phyloP scores from a whole-genome alignment of 2,797 vertebrate genomes.

The Malurus leucopterus region DNA sequence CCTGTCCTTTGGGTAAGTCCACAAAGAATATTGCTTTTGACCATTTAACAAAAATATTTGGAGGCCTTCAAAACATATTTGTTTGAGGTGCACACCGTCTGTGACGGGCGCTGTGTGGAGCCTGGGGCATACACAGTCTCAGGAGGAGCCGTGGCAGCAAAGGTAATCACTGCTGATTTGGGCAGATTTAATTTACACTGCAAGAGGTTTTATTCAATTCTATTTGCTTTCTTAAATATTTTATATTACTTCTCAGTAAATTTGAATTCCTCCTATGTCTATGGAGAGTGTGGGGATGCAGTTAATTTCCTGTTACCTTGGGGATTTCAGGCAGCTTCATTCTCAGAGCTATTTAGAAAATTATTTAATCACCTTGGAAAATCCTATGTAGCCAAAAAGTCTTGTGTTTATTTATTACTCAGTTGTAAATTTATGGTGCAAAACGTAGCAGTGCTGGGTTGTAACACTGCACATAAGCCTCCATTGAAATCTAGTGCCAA shows the following conservation, averaged over 20 bases:
- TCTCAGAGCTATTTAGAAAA: conserved; percentile 27
- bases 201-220: not conserved
- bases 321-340: conserved; percentile 22
- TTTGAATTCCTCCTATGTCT: not conserved
- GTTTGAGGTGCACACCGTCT: not conserved
- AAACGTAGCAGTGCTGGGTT: not conserved
- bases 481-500: not conserved
- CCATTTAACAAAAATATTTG: rapidly evolving
- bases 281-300: not conserved
- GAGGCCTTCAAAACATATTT: not conserved
- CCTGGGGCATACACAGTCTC: rapidly evolving
- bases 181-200: not conserved
- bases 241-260: not conserved
- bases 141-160: rapidly evolving
- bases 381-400: not conserved
- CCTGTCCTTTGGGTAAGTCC: not conserved
- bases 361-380: conserved; percentile 51
- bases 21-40: not conserved
- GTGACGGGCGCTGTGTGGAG: rapidly evolving
- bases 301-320: conserved; percentile 10
- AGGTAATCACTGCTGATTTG: not conserved
- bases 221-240: conserved; percentile 34
- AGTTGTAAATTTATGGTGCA: not conserved
- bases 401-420: conserved; percentile 4
- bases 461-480: conserved; percentile 5